Evolutionary conservation across 2,797 vertebrate genomes (phyloP).

Genomic region (Poecile montanus): DNA sequence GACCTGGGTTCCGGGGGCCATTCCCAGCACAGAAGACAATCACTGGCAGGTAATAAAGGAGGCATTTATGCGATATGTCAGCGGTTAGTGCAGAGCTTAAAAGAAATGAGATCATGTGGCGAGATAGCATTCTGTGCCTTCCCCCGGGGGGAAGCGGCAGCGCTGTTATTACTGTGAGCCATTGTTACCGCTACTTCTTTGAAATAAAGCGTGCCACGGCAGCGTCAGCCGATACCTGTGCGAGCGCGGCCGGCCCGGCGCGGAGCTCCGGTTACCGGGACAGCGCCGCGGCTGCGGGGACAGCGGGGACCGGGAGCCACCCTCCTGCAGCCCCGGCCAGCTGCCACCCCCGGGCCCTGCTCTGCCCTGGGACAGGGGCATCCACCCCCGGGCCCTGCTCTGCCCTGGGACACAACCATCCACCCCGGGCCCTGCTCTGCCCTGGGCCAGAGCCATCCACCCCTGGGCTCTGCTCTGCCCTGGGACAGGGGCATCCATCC

Average conservation of each 20-base stretch:
- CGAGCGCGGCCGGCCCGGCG: constrained; percentile 78
- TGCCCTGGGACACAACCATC: background rate
- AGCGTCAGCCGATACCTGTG: constrained; percentile 94
- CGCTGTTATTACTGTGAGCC: constrained; percentile 89
- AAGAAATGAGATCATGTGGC: constrained; percentile 89
- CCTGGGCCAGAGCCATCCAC: too few species aligned
- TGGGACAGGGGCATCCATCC: too few species aligned
- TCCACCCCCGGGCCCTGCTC: background rate
- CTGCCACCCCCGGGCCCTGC: background rate
- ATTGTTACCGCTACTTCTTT: constrained; percentile 84
- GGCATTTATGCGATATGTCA: constrained; percentile 90
- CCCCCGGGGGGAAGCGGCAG: constrained; percentile 82
- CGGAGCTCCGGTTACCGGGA: background rate
- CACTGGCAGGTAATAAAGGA: constrained; percentile 91
- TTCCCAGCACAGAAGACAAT: constrained; percentile 87
- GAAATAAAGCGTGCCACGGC: constrained; percentile 84
- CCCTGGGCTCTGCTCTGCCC: background rate
- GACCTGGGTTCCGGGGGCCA: constrained; percentile 78
- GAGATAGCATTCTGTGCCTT: constrained; percentile 84
- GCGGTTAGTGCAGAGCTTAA: constrained; percentile 85
- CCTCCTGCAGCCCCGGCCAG: background rate
- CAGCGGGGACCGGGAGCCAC: background rate
- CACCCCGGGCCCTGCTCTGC: background rate
- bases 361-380: too few species aligned
- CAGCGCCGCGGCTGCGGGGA: background rate